A percentile compares a stretch with the other conserved stretches of the same genome.
phyloP scores from a whole-genome alignment of 2,888 invertebrate species.

The Gastrophysa polygoni region DNA sequence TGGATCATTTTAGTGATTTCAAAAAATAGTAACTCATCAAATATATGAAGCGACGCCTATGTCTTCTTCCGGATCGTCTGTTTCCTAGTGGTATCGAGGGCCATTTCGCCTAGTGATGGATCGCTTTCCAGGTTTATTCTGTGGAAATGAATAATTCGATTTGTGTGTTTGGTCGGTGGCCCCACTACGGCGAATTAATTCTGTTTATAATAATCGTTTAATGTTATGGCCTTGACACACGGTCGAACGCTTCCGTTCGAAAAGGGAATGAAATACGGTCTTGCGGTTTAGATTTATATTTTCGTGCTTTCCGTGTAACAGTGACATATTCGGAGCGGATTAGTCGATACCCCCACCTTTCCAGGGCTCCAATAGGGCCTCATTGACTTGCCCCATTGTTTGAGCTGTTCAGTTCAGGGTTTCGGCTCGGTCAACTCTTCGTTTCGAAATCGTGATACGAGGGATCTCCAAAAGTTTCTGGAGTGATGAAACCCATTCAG shows the following conservation, averaged over 20 bases:
- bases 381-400: too few species aligned
- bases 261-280: constrained; percentile 20
- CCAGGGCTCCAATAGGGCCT: too few species aligned
- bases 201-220: constrained; percentile 44
- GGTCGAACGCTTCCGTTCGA: constrained; percentile 33
- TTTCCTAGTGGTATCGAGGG: too few species aligned
- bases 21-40: too few species aligned
- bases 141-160: constrained; percentile 50
- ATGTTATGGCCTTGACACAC: constrained; percentile 41
- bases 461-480: too few species aligned
- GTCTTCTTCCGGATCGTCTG: neutral
- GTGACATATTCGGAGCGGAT: constrained; percentile 11
- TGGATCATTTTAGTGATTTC: too few species aligned
- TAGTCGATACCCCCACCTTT: neutral
- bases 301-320: constrained; percentile 12
- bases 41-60: neutral
- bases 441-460: too few species aligned
- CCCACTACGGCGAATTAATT: constrained; percentile 44
- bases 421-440: too few species aligned
- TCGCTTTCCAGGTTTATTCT: constrained; percentile 45
- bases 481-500: too few species aligned
- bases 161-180: constrained; percentile 48
- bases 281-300: constrained; percentile 24
- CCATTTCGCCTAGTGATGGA: constrained; percentile 48
- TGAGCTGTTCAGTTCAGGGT: too few species aligned